Base-by-base conservation (phyloP, 2,113 vertebrate genomes). In the Myodes glareolus region DNA sequence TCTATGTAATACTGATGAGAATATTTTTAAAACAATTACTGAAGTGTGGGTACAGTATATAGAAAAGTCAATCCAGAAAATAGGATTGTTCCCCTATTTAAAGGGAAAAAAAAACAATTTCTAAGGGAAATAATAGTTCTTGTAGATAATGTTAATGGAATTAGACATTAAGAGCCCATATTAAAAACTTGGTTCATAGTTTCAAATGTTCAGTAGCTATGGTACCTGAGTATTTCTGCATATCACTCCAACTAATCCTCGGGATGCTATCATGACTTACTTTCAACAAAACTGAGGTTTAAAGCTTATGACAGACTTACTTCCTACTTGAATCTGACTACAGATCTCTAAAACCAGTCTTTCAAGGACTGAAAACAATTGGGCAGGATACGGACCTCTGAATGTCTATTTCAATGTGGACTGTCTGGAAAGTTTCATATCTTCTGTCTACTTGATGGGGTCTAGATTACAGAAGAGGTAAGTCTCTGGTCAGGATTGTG, bases 11-110 rank as follows among this genome's bases (percentile, higher is more conserved):
- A 86, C 0, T n/a, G 13, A 39, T 75, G 36, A 91, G 68, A 88
- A 27, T 77, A 88, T 63, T 90, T 95, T 89, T 70, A 95, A 50
- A 70, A 9, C 31, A 90, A 70, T 94, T 27, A 87, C 7, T 16
- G n/a, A 61, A 81, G 21, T 91, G 45, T 61, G 13, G 45, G 16
- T 63, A 70, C 14, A 81, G 89, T 68, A 80, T 39, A n/a, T n/a
- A 94, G 80, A 92, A 61, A 80, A 93, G 92, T 50, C 75, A 33
- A 27, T 84, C 80, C 29, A 88, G 58, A 33, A 93, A 95, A 94
- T 42, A 85, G 88, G 78, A 81, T 31, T n/a, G 39, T 27, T 2
- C 13, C 1, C 1, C 4, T 76, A 92, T 81, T 45, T 36, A 58
- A 58, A 93, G 84, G 29, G 9, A 0, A 84, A 63, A 92, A 2